Evolutionary conservation across 2,797 vertebrate genomes (phyloP).

Genomic region (Poecilia velifera): DNA sequence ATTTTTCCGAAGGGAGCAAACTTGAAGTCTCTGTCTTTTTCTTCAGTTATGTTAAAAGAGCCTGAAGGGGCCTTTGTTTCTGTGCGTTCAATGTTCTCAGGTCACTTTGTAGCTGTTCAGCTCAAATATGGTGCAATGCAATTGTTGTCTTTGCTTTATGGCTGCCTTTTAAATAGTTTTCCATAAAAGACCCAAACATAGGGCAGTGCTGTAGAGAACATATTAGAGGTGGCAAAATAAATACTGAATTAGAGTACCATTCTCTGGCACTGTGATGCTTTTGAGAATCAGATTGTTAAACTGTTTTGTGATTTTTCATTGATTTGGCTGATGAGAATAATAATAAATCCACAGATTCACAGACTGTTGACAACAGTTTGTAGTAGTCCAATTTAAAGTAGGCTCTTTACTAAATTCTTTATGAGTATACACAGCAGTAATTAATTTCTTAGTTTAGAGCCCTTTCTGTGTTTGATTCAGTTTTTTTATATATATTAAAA

Average conservation of each 20-base stretch:
- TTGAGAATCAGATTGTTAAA: background rate
- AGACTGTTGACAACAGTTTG: background rate
- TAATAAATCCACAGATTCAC: no score
- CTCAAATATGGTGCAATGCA: background rate
- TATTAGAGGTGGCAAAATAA: background rate
- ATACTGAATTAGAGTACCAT: background rate
- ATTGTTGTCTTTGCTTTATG: background rate
- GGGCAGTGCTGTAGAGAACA: background rate
- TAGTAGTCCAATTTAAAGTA: background rate
- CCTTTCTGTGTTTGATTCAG: background rate
- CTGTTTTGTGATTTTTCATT: background rate
- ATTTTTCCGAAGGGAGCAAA: background rate
- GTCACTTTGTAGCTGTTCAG: conserved; percentile 13
- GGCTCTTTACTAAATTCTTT: background rate
- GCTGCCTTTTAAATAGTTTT: background rate
- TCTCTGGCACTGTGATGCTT: background rate
- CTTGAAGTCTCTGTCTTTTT: conserved; percentile 14
- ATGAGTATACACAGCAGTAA: background rate
- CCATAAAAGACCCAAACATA: background rate
- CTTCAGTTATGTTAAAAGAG: conserved; percentile 12
- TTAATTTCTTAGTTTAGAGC: background rate
- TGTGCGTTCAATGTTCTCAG: background rate
- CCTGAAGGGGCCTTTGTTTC: conserved; percentile 5
- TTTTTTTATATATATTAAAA: no score
- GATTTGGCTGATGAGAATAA: background rate